Evolutionary conservation across 2,888 invertebrate species (phyloP), one percentile per base, ranked within the genome.

Genomic region (Drosophila mettleri): DNA sequence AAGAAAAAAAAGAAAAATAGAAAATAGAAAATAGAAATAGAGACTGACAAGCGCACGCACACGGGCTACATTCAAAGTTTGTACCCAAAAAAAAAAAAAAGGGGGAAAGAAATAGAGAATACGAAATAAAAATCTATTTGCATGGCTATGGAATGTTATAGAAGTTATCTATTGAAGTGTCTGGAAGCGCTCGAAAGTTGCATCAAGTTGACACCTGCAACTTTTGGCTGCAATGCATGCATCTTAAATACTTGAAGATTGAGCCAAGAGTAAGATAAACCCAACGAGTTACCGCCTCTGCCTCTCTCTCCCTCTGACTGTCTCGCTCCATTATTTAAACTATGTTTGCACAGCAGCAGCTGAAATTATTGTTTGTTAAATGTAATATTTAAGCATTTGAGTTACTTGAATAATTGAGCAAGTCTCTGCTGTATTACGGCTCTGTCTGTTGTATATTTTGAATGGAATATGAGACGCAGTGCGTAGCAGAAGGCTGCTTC

Each of bases 21-120:
- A 29, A 33, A 31, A 33, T 16, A n/a, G 16, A 45, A 27, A 45
- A 29, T 29, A 27, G 27, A 49, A 57, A 58, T 20, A 48, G 16
- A 20, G 45, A 51, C 24, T 45, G 29, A 18, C 24, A 24, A 24
- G n/a, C 10, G 6, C 51, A 55, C 33, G 45, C 43, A 36, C 65
- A 60, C 43, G 74, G 34, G 78, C 14, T 48, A 39, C 46, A 27
- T 41, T 24, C 6, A 60, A 49, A 36, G 33, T 43, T 41, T 5
- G 34, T 34, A 8, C 14, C 2, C 16, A 27, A 29, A 27, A 27
- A 43, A 14, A 39, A 12, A 18, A 2, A 18, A 2, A 10, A 10
- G 10, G 12, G 2, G 12, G 10, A 36, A 9, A 3, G 7, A 8
- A 14, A 9, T n/a, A 34, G 33, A 7, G 10, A 36, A 36, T n/a